Base-by-base conservation (phyloP, 2,113 vertebrate species). In the Cynopterus brachyotis region DNA sequence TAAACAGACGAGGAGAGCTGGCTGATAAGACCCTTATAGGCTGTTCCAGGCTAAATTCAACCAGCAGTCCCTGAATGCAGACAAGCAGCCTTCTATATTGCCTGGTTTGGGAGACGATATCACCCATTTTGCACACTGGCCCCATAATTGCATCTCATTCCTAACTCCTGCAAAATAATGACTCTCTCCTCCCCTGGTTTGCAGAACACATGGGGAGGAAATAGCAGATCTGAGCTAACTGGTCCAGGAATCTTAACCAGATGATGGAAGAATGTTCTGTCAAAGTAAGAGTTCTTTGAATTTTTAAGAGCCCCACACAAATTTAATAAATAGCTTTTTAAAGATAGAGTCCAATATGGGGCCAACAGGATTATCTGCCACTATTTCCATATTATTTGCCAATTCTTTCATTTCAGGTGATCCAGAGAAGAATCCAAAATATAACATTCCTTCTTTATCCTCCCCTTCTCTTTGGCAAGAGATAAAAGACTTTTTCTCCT, bases 141-240 rank as follows among this genome's bases (percentile, higher is more conserved):
- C 98, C 98, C 98, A 96, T 99, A 99, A 99, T 99, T 99, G 98
- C 97, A 94, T 98, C 98, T 99, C 98, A 98, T 98, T 99, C 98
- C 96, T 98, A 98, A 99, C 98, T 99, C 97, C 98, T 99, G 98
- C 97, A 97, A 98, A 99, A 99, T 98, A 98, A 98, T 35, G 94
- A 97, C 91, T 92, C 76, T 97, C 95, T 98, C 98, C 98, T 98
- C 97, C 96, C 95, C 79, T 0, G 37, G 96, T 98, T 98, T 98
- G 98, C 95, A 98, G 97, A 98, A 98, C 98, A 98, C 98, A 98
- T 98, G 98, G 95, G 50, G 97, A 99, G 99, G 99, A 99, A 99
- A 99, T 98, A 98, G 99, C 97, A 97, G 98, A 96, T 97, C 98
- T 98, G 98, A 98, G 98, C 97, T 98, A 98, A 98, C 98, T 98